Percentiles rank a stretch among this genome's conserved stretches.
Conservation (phyloP, 92 coral and sea anemone species). For the Siderastrea radians region DNA sequence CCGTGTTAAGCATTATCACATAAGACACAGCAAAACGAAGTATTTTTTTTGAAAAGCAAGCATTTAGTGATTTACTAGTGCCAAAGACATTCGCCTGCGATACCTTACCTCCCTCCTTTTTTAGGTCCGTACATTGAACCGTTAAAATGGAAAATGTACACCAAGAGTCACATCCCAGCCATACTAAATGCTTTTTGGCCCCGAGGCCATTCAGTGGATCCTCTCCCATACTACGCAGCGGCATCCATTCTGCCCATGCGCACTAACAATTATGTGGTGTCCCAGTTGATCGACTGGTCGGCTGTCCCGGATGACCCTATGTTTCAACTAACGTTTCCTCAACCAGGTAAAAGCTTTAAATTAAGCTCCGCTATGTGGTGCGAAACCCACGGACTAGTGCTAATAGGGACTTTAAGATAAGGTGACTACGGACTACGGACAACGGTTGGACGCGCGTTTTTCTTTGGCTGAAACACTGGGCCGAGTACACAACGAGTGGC, state of each 20-base stretch:
- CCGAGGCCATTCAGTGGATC: neutral
- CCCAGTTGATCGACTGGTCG: conserved; percentile 27
- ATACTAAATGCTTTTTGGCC: conserved; percentile 20
- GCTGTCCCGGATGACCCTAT: conserved; percentile 31
- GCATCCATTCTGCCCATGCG: conserved; percentile 32
- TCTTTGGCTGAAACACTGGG: too few species aligned
- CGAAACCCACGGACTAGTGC: too few species aligned
- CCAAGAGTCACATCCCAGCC: conserved; percentile 25
- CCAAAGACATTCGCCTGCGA: neutral
- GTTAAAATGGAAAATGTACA: conserved; percentile 25
- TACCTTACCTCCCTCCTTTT: neutral
- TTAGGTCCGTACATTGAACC: conserved; percentile 3
- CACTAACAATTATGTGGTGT: conserved; percentile 20
- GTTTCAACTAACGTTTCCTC: conserved; percentile 23
- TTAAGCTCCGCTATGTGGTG: too few species aligned
- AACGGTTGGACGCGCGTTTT: too few species aligned
- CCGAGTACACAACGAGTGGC: too few species aligned
- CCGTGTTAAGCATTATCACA: too few species aligned
- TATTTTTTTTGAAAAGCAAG: too few species aligned
- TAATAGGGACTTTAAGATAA: too few species aligned
- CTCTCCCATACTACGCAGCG: conserved; percentile 7
- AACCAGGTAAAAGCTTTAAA: neutral
- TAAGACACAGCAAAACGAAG: neutral
- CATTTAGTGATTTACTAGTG: neutral
- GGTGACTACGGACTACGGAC: too few species aligned